Evolutionary conservation across 2,888 invertebrate genomes (phyloP).

Genomic region (Fragum whitleyi): DNA sequence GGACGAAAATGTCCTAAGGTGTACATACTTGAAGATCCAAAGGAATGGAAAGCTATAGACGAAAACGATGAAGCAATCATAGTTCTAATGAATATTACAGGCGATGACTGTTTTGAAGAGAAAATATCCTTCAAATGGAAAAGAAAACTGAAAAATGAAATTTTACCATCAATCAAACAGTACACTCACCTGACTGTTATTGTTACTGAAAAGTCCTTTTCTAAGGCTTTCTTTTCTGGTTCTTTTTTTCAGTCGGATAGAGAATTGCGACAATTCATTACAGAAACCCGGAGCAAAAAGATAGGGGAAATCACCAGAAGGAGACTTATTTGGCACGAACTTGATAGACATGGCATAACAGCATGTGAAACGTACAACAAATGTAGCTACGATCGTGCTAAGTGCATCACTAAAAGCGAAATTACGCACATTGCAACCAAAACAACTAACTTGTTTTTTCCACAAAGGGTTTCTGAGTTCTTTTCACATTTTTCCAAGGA

Average conservation of each 20-base stretch:
- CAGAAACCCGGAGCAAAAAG: background rate
- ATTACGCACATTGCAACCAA: background rate
- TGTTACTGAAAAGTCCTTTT: background rate
- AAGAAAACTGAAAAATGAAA: background rate
- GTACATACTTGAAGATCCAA: background rate
- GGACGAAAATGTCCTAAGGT: background rate
- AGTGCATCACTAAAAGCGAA: background rate
- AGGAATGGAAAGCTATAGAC: background rate
- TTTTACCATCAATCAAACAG: background rate
- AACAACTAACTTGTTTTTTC: slow-evolving; percentile 1
- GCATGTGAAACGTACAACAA: background rate
- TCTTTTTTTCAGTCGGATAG: background rate
- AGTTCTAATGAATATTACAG: background rate
- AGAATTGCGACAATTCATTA: background rate
- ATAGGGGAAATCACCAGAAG: background rate
- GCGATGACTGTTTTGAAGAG: background rate
- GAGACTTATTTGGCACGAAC: background rate
- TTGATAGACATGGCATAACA: background rate
- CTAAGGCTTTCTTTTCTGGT: background rate
- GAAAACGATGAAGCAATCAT: background rate
- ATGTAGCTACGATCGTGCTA: background rate
- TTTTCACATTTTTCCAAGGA: background rate
- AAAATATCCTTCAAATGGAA: background rate
- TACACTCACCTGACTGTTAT: background rate
- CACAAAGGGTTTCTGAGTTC: slow-evolving; percentile 11